These are phyloP conservation scores for Tholera decimalis DNA, from an alignment of 2,888 invertebrate species.

Conservation along the genomic window DNA sequence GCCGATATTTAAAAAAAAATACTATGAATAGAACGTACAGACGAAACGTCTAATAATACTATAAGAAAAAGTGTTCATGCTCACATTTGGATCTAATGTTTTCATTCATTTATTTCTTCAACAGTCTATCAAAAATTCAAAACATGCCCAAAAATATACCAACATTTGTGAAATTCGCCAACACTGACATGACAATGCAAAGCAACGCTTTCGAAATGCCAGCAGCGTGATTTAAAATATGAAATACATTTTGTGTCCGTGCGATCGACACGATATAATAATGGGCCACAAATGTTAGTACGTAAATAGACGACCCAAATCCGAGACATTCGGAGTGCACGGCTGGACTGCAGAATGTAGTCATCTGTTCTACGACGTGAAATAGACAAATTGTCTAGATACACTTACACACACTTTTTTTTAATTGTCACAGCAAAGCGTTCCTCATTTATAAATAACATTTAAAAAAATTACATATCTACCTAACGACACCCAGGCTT, in stretches of 20 bases:
- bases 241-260: constrained; percentile 39
- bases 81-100: background rate
- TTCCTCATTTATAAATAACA: no score
- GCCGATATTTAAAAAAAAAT: background rate
- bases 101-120: background rate
- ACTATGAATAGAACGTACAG: background rate
- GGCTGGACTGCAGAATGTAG: constrained; percentile 65
- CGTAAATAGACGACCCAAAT: constrained; percentile 68
- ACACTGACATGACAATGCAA: constrained; percentile 29
- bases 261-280: constrained; percentile 64
- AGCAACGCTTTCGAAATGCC: constrained; percentile 29
- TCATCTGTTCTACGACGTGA: constrained; percentile 48
- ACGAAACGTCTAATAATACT: background rate
- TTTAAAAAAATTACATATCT: no score
- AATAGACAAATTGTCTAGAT: constrained; percentile 41
- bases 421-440: no score
- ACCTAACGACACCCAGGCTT: no score
- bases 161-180: constrained; percentile 25
- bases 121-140: constrained; percentile 12
- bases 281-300: constrained; percentile 63
- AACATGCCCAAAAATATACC: constrained; percentile 7
- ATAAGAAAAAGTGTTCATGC: background rate
- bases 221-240: constrained; percentile 47
- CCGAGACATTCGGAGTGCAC: constrained; percentile 48
- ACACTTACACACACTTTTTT: no score